Evolutionary conservation across 2,888 invertebrate genomes (phyloP).

Genomic region (Dynastes grantii): DNA sequence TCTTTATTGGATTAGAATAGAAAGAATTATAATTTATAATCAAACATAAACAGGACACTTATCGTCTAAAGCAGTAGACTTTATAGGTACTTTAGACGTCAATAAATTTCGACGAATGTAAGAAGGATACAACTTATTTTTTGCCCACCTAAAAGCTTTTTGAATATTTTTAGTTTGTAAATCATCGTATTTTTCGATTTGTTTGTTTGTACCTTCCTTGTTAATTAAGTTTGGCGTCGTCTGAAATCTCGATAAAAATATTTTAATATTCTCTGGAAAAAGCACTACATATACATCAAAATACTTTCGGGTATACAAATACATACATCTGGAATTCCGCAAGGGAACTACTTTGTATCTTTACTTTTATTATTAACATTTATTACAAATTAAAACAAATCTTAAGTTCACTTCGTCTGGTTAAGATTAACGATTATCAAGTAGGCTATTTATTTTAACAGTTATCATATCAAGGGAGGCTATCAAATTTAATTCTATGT

Average conservation of each 20-base stretch:
- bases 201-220: neutral
- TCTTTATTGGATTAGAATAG: neutral
- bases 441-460: conserved; percentile 10
- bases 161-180: conserved; percentile 17
- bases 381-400: neutral
- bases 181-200: neutral
- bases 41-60: neutral
- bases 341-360: neutral
- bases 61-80: neutral
- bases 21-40: neutral
- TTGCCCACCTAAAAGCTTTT: neutral
- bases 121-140: neutral
- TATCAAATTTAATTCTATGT: conserved; percentile 8
- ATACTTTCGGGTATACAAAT: neutral
- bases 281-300: neutral
- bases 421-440: neutral
- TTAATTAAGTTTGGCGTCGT: neutral
- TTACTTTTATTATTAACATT: neutral
- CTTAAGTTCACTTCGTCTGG: neutral
- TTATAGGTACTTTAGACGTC: neutral
- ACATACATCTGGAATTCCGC: neutral
- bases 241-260: conserved; percentile 1
- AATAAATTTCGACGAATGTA: neutral
- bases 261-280: too few relatives aligned
- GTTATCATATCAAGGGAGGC: neutral